A percentile compares a stretch with the other conserved stretches of the same genome.
Evolutionary conservation across 1,140 invertebrate genomes (phyloP).

Genomic region (Battus philenor): DNA sequence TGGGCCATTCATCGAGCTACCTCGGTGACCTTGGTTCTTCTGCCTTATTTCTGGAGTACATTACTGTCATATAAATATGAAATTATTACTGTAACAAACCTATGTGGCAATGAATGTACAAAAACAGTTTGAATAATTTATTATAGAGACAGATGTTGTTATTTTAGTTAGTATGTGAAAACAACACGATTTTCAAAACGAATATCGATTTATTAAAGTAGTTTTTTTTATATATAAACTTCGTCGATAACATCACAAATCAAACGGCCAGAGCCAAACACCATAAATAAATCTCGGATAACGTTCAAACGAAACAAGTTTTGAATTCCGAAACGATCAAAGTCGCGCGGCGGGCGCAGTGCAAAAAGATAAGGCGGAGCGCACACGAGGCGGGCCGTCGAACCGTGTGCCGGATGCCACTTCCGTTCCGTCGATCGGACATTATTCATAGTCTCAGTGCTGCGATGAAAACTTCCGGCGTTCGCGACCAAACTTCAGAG

Average conservation of each 20-base stretch:
- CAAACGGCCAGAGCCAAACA: background rate
- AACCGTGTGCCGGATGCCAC: conserved; percentile 26
- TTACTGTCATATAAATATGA: no score
- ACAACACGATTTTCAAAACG: no score
- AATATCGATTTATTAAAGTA: no score
- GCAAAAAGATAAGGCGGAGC: conserved; percentile 27
- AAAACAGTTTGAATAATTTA: no score
- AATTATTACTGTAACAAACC: no score
- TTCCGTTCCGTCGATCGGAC: conserved; percentile 26
- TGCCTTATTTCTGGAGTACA: no score
- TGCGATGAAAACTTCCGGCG: conserved; percentile 30
- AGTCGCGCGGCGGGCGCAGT: conserved; percentile 5
- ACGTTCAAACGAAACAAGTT: conserved; percentile 10
- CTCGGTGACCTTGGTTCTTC: no score
- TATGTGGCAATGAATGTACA: no score
- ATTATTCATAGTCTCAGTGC: conserved; percentile 38
- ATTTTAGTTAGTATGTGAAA: no score
- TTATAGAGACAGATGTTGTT: no score
- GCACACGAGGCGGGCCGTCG: conserved; percentile 19
- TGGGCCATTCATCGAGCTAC: no score
- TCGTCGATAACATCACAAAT: conserved; percentile 8
- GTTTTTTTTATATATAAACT: conserved; percentile 21
- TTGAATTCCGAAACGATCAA: conserved; percentile 14
- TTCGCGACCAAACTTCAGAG: conserved; percentile 33
- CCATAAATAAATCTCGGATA: conserved; percentile 6